A percentile compares a stretch with the other conserved stretches of the same genome.
phyloP scores from a whole-genome alignment of 2,113 vertebrate genomes.

The Chelonoidis abingdonii region DNA sequence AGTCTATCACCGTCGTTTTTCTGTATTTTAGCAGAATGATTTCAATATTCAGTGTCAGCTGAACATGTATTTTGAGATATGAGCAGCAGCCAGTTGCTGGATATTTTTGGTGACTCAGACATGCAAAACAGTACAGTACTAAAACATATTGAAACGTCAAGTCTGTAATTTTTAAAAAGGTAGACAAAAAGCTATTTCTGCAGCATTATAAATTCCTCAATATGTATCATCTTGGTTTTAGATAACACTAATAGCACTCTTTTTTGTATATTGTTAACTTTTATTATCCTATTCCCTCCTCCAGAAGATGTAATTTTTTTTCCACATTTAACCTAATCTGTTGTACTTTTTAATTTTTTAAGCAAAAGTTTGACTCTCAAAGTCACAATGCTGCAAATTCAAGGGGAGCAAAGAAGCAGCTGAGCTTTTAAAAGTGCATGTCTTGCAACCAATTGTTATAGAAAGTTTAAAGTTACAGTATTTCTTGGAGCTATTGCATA shows the following conservation, averaged over 20 bases:
- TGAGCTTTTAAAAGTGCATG: not conserved
- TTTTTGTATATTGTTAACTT: not conserved
- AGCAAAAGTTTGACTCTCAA: conserved; percentile 16
- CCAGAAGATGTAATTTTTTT: not conserved
- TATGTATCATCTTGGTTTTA: conserved; percentile 23
- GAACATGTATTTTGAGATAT: conserved; percentile 69
- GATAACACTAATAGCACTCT: conserved; percentile 38
- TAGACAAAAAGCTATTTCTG: conserved; percentile 30
- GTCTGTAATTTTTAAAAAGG: conserved; percentile 57
- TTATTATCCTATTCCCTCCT: not conserved
- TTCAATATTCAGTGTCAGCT: conserved; percentile 70
- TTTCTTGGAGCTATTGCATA: conserved; percentile 58
- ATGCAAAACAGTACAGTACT: conserved; percentile 61
- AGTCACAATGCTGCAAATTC: not conserved
- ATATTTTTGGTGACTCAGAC: conserved; percentile 74
- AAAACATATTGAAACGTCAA: conserved; percentile 68
- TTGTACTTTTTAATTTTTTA: not conserved
- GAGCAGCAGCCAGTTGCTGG: conserved; percentile 71
- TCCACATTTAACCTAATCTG: not conserved
- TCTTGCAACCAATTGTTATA: conserved; percentile 26
- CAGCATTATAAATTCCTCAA: conserved; percentile 1
- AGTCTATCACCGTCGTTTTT: conserved; percentile 62
- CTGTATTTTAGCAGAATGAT: conserved; percentile 76
- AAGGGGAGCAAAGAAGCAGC: conserved; percentile 22
- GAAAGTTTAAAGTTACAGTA: not conserved